Evolutionary conservation across 2,113 vertebrate genomes (phyloP).

Genomic region (crab-eating macaque (Macaca fascicularis)): T2T-MFA8v1.1 NC_088387.1:113995501-113996000

Average conservation of each 20-base stretch:
- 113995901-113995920: background rate
- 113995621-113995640: accelerated
- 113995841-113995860: background rate
- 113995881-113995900: background rate
- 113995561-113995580: background rate
- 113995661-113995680: background rate
- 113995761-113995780: background rate
- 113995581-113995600: background rate
- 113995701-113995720: background rate
- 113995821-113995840: background rate
- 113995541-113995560: too few species aligned
- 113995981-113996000: too few species aligned
- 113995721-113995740: background rate
- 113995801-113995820: too few species aligned
- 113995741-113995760: background rate
- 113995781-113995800: too few species aligned
- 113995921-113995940: too few species aligned
- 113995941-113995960: background rate
- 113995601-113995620: background rate
- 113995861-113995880: background rate
- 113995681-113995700: background rate
- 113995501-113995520: background rate
- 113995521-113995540: background rate
- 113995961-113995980: background rate
- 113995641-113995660: background rate